Conservation (phyloP, 2,888 invertebrate species). For the Stenchaetothrips biformis region DNA sequence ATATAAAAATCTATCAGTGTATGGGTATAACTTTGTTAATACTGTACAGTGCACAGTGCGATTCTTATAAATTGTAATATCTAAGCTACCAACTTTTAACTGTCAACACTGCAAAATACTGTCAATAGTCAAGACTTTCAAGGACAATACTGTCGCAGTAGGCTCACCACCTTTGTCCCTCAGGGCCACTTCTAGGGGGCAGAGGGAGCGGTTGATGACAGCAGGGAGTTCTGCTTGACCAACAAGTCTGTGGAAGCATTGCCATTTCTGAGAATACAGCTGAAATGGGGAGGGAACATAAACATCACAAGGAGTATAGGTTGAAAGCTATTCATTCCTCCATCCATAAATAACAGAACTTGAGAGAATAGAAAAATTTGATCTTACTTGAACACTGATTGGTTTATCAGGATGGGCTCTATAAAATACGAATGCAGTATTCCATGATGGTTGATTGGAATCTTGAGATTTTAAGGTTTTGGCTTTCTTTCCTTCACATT, state of each 20-base stretch:
- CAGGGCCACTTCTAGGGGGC: slow-evolving; percentile 37
- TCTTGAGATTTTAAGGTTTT: slow-evolving; percentile 45
- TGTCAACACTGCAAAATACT: not conserved
- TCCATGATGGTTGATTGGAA: slow-evolving; percentile 48
- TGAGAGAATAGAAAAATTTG: slow-evolving; percentile 1
- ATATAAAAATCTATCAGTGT: no score
- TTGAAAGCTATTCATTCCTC: no score
- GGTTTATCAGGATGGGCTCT: slow-evolving; percentile 46
- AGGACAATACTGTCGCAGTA: not conserved
- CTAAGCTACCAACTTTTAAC: no score
- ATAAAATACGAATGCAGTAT: slow-evolving; percentile 49
- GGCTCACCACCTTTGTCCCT: not conserved
- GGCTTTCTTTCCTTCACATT: slow-evolving; percentile 49
- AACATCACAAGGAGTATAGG: slow-evolving; percentile 11
- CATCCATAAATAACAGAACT: no score
- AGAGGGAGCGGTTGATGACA: slow-evolving; percentile 39
- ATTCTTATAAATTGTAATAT: no score
- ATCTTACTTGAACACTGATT: slow-evolving; percentile 48
- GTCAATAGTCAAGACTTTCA: not conserved
- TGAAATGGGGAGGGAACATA: not conserved
- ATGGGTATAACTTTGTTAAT: no score
- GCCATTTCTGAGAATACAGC: not conserved
- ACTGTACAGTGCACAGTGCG: not conserved
- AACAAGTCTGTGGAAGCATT: slow-evolving; percentile 34
- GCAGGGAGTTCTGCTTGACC: slow-evolving; percentile 41